phyloP scores from a whole-genome alignment of 2,888 invertebrate genomes.

The Pristionchus arcanus region DNA sequence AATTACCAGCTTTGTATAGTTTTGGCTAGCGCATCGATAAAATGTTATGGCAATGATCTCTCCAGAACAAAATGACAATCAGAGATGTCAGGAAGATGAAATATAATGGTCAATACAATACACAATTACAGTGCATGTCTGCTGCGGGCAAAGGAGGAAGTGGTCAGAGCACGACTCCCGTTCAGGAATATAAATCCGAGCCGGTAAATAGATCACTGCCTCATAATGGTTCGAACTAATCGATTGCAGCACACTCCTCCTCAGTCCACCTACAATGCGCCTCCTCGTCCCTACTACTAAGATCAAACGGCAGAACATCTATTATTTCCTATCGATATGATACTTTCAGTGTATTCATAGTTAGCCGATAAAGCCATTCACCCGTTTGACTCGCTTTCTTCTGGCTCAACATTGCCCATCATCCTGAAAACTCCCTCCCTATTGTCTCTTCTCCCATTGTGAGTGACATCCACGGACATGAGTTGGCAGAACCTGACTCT shows the following conservation, averaged over 20 bases:
- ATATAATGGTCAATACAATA: neutral
- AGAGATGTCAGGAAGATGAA: neutral
- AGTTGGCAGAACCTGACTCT: neutral
- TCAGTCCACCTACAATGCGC: slow-evolving; percentile 17
- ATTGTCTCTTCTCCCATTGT: neutral
- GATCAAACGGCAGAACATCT: neutral
- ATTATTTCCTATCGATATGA: neutral
- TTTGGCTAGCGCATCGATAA: neutral
- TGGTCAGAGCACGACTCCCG: neutral
- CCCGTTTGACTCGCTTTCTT: neutral
- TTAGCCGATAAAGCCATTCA: neutral
- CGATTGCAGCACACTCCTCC: neutral
- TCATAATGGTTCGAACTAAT: neutral
- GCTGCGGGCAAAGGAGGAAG: neutral
- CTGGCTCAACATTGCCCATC: neutral
- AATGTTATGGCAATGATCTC: neutral
- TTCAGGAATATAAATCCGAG: neutral
- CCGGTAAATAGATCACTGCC: neutral
- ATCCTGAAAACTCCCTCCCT: neutral
- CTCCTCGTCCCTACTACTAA: slow-evolving; percentile 41
- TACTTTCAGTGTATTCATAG: neutral
- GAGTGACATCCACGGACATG: neutral
- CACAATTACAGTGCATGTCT: slow-evolving; percentile 12
- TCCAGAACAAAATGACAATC: neutral
- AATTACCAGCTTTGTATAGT: neutral